These are phyloP conservation scores for Butorides virescens DNA, from an alignment of 2,113 vertebrate genomes.

Conservation along the genomic window DNA sequence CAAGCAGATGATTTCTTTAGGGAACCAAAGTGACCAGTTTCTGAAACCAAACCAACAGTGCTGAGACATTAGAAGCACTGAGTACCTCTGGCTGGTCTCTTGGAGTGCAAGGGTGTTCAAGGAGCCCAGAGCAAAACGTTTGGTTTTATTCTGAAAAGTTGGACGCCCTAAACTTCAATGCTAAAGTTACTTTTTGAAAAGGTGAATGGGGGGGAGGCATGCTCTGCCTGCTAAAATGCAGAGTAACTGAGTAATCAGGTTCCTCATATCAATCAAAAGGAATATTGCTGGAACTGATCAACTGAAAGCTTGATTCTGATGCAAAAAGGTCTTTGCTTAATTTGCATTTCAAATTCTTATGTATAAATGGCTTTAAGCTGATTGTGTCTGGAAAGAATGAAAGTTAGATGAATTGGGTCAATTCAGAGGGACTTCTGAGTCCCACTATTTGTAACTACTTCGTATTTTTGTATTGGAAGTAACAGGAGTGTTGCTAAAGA, in stretches of 20 bases:
- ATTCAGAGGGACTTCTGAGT: not conserved
- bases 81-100: not conserved
- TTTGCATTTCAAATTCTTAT: not conserved
- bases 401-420: not conserved
- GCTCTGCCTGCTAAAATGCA: not conserved
- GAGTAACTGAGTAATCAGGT: not conserved
- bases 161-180: not conserved
- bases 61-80: not conserved
- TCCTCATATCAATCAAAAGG: not conserved
- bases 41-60: not conserved
- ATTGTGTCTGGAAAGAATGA: not conserved
- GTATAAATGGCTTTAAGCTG: not conserved
- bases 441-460: not conserved
- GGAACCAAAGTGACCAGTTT: not conserved
- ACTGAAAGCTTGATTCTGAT: not conserved
- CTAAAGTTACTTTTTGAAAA: not conserved
- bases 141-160: not conserved
- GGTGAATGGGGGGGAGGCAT: rapidly evolving
- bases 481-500: not conserved
- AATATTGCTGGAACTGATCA: not conserved
- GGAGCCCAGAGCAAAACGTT: not conserved
- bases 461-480: not conserved
- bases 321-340: not conserved
- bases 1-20: not conserved
- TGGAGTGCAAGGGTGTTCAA: not conserved